phyloP scores from a whole-genome alignment of 1,140 invertebrate species.

The Pseudomyrmex gracilis region DNA sequence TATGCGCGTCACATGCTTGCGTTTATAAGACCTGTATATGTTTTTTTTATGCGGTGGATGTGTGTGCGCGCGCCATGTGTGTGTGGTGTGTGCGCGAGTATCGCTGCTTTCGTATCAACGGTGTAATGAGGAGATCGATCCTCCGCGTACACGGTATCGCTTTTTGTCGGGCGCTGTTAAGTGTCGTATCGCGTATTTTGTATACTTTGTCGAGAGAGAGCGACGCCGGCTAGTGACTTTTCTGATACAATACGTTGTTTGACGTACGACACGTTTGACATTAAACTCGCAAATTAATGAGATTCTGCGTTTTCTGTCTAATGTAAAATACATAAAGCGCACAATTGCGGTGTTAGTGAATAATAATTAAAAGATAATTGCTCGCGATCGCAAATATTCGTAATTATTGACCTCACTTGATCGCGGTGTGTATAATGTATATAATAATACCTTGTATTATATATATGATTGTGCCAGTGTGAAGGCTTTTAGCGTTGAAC shows the following conservation, averaged over 20 bases:
- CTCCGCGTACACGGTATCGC: background rate
- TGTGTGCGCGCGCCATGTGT: background rate
- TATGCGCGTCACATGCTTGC: conserved; percentile 39
- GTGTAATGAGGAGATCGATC: conserved; percentile 38
- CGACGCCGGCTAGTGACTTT: too few species aligned
- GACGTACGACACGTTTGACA: background rate
- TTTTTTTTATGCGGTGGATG: conserved; percentile 20
- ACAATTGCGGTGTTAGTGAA: background rate
- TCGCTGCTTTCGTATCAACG: background rate
- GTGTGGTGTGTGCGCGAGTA: background rate
- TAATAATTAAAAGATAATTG: conserved; percentile 39
- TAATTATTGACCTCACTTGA: conserved; percentile 20
- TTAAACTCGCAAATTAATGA: conserved; percentile 50
- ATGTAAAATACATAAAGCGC: background rate
- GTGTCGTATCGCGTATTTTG: background rate
- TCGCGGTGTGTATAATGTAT: background rate
- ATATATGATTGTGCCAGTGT: too few species aligned
- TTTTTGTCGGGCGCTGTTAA: background rate
- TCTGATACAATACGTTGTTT: background rate
- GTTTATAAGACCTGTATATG: conserved; percentile 30
- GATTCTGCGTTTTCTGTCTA: background rate
- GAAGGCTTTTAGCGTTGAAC: conserved; percentile 12
- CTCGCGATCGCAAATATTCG: conserved; percentile 1
- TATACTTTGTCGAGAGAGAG: background rate
- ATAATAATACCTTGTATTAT: conserved; percentile 4